Base-by-base conservation (phyloP, 1,140 invertebrate species). In the Colletes latitarsis region DNA sequence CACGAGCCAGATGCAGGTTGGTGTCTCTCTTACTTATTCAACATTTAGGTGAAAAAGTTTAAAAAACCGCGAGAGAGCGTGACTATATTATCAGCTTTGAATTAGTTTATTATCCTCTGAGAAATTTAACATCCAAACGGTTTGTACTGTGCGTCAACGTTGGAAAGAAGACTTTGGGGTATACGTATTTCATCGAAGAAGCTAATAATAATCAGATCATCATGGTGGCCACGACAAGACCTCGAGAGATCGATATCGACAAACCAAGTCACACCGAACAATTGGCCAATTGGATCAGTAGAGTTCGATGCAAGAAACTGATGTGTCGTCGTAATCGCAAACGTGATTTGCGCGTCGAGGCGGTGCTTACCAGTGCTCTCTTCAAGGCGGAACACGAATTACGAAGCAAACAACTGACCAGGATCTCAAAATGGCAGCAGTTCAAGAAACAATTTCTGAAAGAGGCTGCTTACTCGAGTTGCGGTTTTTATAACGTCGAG, bases 261-360 rank as follows among this genome's bases (percentile, higher is more conserved):
- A 83, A 89, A 77, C 88, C 70, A 53, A 89, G 89, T 57, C 83
- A 88, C 6, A 92, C 90, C 21, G 92, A 90, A 78, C 90, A 91
- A 77, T 81, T 93, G 6, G 62, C 84, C 12, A 90, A 90, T 77
- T 94, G 94, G 94, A 94, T 94, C 64, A 84, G 75, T 39, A 87
- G 89, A 81, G 90, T 94, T 46, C 92, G 93, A 72, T 77, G 82
- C 46, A 94, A 94, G 87, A 94, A 93, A 87, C 73, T 88, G 9
- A 87, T 87, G 52, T 91, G 90, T 57, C 88, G 92, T 63, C 87
- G 84, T 63, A 90, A 88, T 82, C 89, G 86, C 21, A 90, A 88
- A 58, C 92, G 92, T 43, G 87, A 94, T 87, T 84, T 94, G 6
- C 90, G 93, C 4, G 85, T 94, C 43, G 92, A 94, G 69, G 93